phyloP scores from a whole-genome alignment of 2,888 invertebrate genomes.

The Gortyna flavago region DNA sequence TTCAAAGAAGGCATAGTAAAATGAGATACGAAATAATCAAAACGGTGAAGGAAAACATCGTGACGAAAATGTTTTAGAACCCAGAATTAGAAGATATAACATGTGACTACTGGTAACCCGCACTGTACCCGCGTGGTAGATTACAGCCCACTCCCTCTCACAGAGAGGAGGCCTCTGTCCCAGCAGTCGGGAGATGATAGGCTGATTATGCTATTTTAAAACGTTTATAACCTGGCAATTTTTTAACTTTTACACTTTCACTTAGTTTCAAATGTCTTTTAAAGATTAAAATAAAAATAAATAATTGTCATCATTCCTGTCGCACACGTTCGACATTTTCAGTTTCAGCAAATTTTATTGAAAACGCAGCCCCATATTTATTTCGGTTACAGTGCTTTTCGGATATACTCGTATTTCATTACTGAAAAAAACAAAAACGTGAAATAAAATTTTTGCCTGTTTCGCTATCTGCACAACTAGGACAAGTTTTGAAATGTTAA shows the following conservation, averaged over 20 bases:
- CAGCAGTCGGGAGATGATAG: no score
- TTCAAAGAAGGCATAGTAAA: not conserved
- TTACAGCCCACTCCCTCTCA: no score
- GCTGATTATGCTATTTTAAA: no score
- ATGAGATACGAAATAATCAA: not conserved
- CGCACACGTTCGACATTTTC: not conserved
- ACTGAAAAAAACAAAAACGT: constrained; percentile 18
- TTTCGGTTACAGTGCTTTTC: constrained; percentile 7
- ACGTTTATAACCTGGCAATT: no score
- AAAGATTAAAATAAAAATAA: not conserved
- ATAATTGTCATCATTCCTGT: not conserved
- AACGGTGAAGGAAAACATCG: not conserved
- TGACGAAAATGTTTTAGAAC: not conserved
- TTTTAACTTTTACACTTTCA: no score
- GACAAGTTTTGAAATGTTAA: constrained; percentile 1
- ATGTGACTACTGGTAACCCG: not conserved
- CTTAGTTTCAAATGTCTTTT: not conserved
- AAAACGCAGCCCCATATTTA: constrained; percentile 16
- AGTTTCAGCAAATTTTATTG: constrained; percentile 5
- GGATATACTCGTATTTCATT: constrained; percentile 19
- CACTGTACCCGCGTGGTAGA: not conserved
- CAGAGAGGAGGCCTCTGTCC: no score
- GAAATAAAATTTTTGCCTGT: constrained; percentile 23
- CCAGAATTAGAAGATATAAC: no score
- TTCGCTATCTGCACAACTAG: not conserved